A percentile compares a stretch with the other conserved stretches of the same genome.
Conservation (phyloP, 2,113 vertebrate species). For the Solea solea region DNA sequence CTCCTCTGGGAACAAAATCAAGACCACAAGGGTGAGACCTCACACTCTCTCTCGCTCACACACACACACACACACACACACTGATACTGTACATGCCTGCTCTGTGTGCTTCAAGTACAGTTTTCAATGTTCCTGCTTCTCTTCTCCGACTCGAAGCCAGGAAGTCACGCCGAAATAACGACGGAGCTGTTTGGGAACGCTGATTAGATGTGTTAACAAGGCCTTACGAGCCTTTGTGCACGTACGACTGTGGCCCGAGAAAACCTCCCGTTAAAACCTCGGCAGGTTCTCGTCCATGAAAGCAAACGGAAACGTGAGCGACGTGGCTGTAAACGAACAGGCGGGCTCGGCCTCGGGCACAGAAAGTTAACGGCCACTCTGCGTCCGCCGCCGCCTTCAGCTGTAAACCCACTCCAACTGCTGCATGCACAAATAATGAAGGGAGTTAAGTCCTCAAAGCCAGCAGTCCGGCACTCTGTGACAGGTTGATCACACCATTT, state of each 20-base stretch:
- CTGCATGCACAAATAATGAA: slow-evolving; percentile 59
- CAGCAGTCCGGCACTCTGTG: slow-evolving; percentile 46
- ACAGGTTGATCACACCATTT: slow-evolving; percentile 69
- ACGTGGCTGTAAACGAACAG: slow-evolving; percentile 54
- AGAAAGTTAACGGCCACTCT: slow-evolving; percentile 56
- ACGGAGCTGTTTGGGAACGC: neutral
- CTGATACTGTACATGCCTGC: slow-evolving; percentile 5
- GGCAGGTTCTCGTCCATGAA: slow-evolving; percentile 8
- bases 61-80: slow-evolving; percentile 5
- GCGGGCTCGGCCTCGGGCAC: slow-evolving; percentile 60
- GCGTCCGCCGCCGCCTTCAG: slow-evolving; percentile 31
- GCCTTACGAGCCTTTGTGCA: slow-evolving; percentile 9
- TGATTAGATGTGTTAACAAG: slow-evolving; percentile 16
- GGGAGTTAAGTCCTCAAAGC: slow-evolving; percentile 55
- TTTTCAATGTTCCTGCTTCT: slow-evolving; percentile 4
- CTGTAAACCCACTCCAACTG: slow-evolving; percentile 48
- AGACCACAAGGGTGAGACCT: slow-evolving; percentile 95
- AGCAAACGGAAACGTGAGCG: slow-evolving; percentile 2
- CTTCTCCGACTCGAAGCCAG: slow-evolving; percentile 13
- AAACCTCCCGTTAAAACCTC: too few relatives aligned
- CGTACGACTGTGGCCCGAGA: too few relatives aligned
- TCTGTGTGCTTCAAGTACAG: neutral
- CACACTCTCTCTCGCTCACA: neutral
- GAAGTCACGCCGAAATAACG: neutral
- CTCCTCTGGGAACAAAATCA: slow-evolving; percentile 97